phyloP scores from a whole-genome alignment of 2,113 vertebrate genomes.

The Neolamprologus falcicula region DNA sequence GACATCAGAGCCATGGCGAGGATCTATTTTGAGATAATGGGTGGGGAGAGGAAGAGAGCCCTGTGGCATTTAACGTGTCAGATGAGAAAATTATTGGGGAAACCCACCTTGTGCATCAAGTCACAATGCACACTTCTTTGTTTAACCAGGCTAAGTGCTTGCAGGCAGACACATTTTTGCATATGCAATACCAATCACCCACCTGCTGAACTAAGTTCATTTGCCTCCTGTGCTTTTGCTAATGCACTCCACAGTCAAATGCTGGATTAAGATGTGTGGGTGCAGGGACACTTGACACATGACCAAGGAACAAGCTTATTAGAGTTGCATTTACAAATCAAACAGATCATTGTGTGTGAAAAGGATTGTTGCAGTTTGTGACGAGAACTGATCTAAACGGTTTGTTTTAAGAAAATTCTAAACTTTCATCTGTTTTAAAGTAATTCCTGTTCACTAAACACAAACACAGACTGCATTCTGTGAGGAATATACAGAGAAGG shows the following conservation, averaged over 20 bases:
- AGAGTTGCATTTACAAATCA: not conserved
- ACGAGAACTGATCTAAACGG: not conserved
- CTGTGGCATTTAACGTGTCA: not conserved
- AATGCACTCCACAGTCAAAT: not conserved
- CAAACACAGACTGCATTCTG: not conserved
- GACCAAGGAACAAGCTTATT: not conserved
- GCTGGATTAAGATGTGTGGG: not conserved
- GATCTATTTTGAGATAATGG: constrained; percentile 27
- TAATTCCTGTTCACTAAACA: not conserved
- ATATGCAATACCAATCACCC: not conserved
- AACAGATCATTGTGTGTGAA: not conserved
- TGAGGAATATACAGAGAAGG: not conserved
- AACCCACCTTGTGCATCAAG: constrained; percentile 5
- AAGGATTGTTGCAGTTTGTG: not conserved
- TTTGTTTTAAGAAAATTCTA: not conserved
- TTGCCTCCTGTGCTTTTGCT: not conserved
- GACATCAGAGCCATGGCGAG: constrained; percentile 2
- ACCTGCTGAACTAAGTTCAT: not conserved
- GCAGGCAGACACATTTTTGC: not conserved
- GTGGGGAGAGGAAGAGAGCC: constrained; percentile 2
- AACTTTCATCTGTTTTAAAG: not conserved
- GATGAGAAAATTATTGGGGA: constrained; percentile 14
- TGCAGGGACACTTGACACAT: not conserved
- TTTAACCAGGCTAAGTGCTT: not conserved
- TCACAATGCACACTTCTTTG: not conserved